Evolutionary conservation across 1,140 invertebrate genomes (phyloP).

Genomic region (Cotesia glomerata): DNA sequence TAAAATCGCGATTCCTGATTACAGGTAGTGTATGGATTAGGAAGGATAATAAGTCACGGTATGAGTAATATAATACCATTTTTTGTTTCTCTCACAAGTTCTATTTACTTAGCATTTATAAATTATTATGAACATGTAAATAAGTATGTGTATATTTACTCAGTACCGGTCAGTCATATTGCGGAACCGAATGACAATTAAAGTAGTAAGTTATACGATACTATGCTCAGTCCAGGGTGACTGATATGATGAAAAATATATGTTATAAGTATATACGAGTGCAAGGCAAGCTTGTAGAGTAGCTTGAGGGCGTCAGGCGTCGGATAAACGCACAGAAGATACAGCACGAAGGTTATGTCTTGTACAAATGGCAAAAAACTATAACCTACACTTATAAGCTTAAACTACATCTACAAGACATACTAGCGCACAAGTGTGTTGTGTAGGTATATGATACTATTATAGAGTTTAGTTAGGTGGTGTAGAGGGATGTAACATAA

Average conservation of each 20-base stretch:
- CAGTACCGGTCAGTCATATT: neutral
- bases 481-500: slow-evolving; percentile 7
- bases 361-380: neutral
- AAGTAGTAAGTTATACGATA: neutral
- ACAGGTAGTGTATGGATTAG: neutral
- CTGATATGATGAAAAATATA: neutral
- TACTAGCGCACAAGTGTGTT: too few species aligned
- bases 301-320: neutral
- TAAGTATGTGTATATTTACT: neutral
- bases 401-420: too few species aligned
- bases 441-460: too few species aligned
- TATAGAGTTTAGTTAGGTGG: neutral
- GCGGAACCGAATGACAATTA: slow-evolving; percentile 11
- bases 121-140: neutral
- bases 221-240: neutral
- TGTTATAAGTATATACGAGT: neutral
- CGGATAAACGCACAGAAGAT: neutral
- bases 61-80: neutral
- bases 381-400: neutral
- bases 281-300: neutral
- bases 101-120: too few species aligned
- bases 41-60: neutral
- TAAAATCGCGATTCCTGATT: neutral
- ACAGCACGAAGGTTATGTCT: neutral
- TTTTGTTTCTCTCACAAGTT: neutral